Base-by-base conservation (phyloP, 2,888 invertebrate species). In the Danaus chrysippus region DNA sequence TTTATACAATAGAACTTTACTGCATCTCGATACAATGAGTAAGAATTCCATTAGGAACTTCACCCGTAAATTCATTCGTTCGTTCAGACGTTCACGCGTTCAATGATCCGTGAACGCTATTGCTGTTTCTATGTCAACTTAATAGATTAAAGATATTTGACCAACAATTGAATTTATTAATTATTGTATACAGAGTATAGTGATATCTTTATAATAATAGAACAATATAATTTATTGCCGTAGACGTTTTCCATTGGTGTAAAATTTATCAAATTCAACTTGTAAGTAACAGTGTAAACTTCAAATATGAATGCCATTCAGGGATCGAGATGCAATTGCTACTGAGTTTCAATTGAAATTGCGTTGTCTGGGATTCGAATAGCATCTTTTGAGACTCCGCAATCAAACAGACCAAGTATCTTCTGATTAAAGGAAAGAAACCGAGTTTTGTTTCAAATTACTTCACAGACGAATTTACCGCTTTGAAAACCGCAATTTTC, bases 341-440 rank as follows among this genome's bases (percentile, higher is more conserved):
- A 17, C 49, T 49, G 15, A 10, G 49, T 17, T 49, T 49, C 49
- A 49, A 10, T 49, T 17, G 10, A 10, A 49, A 17, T 49, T 49
- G 49, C 49, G 49, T 11, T 11, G n/a, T 34, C 49, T 49, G 17
- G 49, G 15, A 17, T 49, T 49, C 49, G 17, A 49, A 49, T 49
- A 15, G 49, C 8, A 49, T 49, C 49, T 49, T 49, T 49, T 49
- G 17, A 49, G 17, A 17, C 49, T 15, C 49, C 10, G 41, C 58
- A 58, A 58, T 58, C 52, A 49, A 58, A 58, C 52, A 12, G 42
- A 8, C 58, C 41, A 42, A 58, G 58, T 43, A 43, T 52, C 58
- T 58, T 58, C 41, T 58, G 58, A 58, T 58, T 58, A 52, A 52
- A 49, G 41, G 52, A 52, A 52, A 58, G 52, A 49, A 58, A 58